Evolutionary conservation across 64 coral and sea anemone species (phyloP), one percentile per base, ranked within the genome.

Genomic region (Montipora cactus): DNA sequence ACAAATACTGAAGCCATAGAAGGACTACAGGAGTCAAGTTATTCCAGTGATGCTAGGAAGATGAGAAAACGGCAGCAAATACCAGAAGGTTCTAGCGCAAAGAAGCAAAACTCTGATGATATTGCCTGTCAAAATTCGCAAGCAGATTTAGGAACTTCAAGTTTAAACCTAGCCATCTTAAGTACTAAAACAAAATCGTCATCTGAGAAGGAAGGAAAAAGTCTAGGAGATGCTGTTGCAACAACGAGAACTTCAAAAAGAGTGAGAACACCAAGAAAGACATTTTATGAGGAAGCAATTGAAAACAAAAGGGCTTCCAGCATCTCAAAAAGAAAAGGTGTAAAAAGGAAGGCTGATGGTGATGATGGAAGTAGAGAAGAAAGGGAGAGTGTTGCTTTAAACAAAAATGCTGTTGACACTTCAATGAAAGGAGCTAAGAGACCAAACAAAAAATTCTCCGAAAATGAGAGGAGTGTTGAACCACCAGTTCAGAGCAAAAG

Each of bases 211-310:
- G 49, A 69, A 8, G 46, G 3, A 8, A 62, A 44, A 46, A 46
- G 11, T 7, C 28, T 25, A 45, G 4, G 3, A 2, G 10, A 12
- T 44, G 22, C 10, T 46, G 58, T 82, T 7, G 50, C 18, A n/a
- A 5, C 46, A 71, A 86, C 62, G 12, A 86, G 82, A 72, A 16
- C 82, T 72, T 86, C 82, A 18, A 71, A 62, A n/a, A 86, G 82
- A 14, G 66, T 86, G 8, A 46, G 66, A 6, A 86, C 82, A 3
- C 82, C 64, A 23, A 19, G 82, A 67, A 86, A 52, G 49, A 49
- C 11, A 21, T 50, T 70, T n/a, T 71, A 50, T 86, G 66, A 69
- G 61, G 82, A 86, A 11, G 12, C 4, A 19, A 5, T 44, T 5
- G 15, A 86, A 86, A 51, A 50, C 7, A 18, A 86, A 51, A 19